Evolutionary conservation across 2,888 invertebrate genomes (phyloP).

Genomic region (Galeruca laticollis): DNA sequence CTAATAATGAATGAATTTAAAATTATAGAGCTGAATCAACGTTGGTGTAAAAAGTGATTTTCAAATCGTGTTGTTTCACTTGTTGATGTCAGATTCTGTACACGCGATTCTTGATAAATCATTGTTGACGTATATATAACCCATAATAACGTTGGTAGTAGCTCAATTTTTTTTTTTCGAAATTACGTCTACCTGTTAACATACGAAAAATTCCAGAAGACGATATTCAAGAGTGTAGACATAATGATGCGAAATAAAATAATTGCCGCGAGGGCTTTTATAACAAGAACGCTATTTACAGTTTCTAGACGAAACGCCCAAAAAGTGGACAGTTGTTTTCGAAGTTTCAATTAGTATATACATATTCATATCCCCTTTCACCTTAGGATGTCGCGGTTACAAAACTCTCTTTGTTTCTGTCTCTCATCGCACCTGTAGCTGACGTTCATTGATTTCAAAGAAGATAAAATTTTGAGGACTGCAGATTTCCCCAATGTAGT

Average conservation of each 20-base stretch:
- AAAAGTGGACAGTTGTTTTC: too few relatives aligned
- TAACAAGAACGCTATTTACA: neutral
- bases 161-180: neutral
- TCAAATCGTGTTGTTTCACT: constrained; percentile 6
- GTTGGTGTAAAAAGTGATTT: constrained; percentile 17
- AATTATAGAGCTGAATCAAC: constrained; percentile 3
- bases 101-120: constrained; percentile 16
- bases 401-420: too few relatives aligned
- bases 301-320: neutral
- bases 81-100: neutral
- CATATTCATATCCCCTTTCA: too few relatives aligned
- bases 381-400: too few relatives aligned
- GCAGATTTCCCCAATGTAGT: too few relatives aligned
- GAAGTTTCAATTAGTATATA: too few relatives aligned
- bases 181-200: neutral
- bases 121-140: neutral
- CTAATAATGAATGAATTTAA: constrained; percentile 13
- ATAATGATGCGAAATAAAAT: too few relatives aligned
- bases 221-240: neutral
- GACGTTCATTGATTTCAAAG: too few relatives aligned
- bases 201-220: neutral
- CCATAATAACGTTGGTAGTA: neutral
- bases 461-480: too few relatives aligned
- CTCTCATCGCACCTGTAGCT: too few relatives aligned
- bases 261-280: too few relatives aligned